Percentiles rank a stretch among this genome's conserved stretches.
phyloP scores from a whole-genome alignment of 2,888 invertebrate genomes.

The Nysson spinosus region DNA sequence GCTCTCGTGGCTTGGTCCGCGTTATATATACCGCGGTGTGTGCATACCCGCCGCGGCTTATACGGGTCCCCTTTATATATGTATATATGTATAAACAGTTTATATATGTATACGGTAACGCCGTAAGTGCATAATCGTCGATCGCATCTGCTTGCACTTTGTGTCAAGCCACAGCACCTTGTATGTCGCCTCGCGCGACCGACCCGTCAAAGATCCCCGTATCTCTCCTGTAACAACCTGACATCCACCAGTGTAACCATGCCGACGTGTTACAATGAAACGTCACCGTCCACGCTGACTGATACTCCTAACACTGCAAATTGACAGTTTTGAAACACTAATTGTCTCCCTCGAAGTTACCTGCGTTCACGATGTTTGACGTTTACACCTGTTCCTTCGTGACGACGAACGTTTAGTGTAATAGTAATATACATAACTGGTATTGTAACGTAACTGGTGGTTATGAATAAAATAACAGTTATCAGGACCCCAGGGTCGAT shows the following conservation, averaged over 20 bases:
- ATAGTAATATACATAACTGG: too few relatives aligned
- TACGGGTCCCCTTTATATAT: constrained; percentile 69
- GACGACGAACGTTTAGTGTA: too few relatives aligned
- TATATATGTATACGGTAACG: constrained; percentile 75
- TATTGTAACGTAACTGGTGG: too few relatives aligned
- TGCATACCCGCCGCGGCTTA: constrained; percentile 50
- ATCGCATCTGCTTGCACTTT: constrained; percentile 77
- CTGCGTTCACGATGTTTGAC: too few relatives aligned
- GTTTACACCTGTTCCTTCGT: too few relatives aligned
- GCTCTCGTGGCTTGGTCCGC: constrained; percentile 69
- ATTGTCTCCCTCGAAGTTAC: background rate
- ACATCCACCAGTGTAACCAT: constrained; percentile 34
- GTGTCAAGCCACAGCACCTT: constrained; percentile 74
- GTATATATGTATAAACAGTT: too few relatives aligned
- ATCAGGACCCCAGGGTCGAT: too few relatives aligned
- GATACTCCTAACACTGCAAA: constrained; percentile 24
- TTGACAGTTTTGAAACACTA: constrained; percentile 36
- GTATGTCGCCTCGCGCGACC: constrained; percentile 61
- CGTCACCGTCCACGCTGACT: constrained; percentile 23
- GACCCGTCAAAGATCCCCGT: constrained; percentile 61
- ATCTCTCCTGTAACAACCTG: constrained; percentile 48
- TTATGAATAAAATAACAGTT: too few relatives aligned
- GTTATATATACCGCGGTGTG: constrained; percentile 53
- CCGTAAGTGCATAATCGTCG: constrained; percentile 77
- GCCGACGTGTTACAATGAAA: constrained; percentile 10